Base-by-base conservation (phyloP, 2,888 invertebrate genomes). In the Drosophila greeni region DNA sequence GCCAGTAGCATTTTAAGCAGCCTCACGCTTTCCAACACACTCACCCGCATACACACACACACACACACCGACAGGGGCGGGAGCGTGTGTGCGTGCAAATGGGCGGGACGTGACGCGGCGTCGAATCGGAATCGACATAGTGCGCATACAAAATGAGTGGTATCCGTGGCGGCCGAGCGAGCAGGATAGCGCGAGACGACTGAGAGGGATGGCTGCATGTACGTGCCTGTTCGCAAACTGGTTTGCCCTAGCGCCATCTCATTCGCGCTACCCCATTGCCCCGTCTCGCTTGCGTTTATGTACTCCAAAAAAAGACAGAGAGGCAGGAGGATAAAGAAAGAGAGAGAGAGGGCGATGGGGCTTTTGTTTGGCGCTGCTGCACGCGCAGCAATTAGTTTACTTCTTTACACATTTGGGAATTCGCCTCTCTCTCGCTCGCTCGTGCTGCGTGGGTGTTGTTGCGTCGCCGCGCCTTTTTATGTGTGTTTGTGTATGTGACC, bases 41-140 rank as follows among this genome's bases (percentile, higher is more conserved):
- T 24, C 45, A 9, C 24, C 39, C 33, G 37, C 51, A 31, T 33
- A 39, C 36, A n/a, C 56, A 45, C 57, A 31, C 45, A 9, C 24
- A 51, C 33, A 51, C 51, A 31, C 39, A 39, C 36, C 16, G 52
- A 52, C 24, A 39, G 29, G 33, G 51, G 24, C 72, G 66, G 67
- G 70, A 47, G 45, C 58, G 64, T 75, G 80, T 83, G 79, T 83
- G 76, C 78, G 86, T 85, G 87, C 88, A 88, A 89, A 89, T 89
- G 89, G 89, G 89, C 89, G 89, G 89, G 89, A 89, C 89, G 89
- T 89, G 89, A 89, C 89, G 24, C 87, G 86, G 86, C 86, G 85
- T 86, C 86, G 86, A 86, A 86, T 86, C 87, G 87, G 86, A 86
- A 85, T 87, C 87, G 85, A 87, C 86, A 82, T 82, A 77, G 79